phyloP scores from a whole-genome alignment of 1,140 invertebrate species.

The Lepidurus packardi region DNA sequence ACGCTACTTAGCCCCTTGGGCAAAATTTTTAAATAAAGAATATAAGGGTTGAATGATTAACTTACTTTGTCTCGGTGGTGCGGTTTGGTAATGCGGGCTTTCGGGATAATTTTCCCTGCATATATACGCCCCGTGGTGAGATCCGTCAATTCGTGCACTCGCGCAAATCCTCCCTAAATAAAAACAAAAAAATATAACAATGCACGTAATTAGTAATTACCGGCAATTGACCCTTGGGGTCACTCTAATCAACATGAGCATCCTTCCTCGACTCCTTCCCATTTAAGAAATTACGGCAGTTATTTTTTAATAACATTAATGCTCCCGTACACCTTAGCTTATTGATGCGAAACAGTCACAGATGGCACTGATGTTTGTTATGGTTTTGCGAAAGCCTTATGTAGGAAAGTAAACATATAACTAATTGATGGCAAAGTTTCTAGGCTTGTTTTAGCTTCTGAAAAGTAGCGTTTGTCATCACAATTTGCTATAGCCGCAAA shows the following conservation, averaged over 20 bases:
- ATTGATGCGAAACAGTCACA: too few species aligned
- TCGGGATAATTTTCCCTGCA: constrained; percentile 69
- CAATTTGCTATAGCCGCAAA: too few species aligned
- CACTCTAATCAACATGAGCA: background rate
- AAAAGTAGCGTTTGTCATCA: too few species aligned
- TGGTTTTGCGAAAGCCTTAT: too few species aligned
- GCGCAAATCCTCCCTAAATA: constrained; percentile 64
- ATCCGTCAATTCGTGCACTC: constrained; percentile 64
- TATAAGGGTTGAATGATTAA: background rate
- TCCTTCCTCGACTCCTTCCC: background rate
- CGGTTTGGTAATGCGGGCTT: constrained; percentile 57
- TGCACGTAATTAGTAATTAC: constrained; percentile 12
- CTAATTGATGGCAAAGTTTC: too few species aligned
- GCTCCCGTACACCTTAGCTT: background rate
- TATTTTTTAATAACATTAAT: background rate
- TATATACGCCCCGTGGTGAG: constrained; percentile 55
- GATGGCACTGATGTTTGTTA: too few species aligned
- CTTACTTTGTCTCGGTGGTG: constrained; percentile 61
- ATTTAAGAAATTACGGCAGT: background rate
- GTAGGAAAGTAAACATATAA: too few species aligned
- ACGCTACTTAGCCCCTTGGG: background rate
- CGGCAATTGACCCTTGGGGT: background rate
- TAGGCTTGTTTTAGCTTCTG: too few species aligned
- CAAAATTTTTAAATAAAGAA: background rate
- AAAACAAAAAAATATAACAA: constrained; percentile 33